A percentile compares a stretch with the other conserved stretches of the same genome.
These are phyloP conservation scores for Amblyjoppa proteus DNA, from an alignment of 2,888 invertebrate genomes.

Conservation along the genomic window DNA sequence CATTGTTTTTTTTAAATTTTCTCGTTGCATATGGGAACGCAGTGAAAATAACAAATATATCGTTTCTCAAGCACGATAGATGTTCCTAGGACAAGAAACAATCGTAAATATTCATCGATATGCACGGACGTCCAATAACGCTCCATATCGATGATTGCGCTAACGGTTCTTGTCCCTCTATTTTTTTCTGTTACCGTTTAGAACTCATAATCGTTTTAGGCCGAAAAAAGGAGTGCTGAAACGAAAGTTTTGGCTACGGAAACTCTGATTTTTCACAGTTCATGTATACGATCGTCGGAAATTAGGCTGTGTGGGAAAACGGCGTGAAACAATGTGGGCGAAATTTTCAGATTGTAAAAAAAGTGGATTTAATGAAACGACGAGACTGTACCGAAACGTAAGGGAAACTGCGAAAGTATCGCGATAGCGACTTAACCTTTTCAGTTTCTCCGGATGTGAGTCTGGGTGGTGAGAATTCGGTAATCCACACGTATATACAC, in stretches of 20 bases:
- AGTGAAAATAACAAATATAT: not conserved
- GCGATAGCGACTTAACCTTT: not conserved
- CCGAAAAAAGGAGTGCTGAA: not conserved
- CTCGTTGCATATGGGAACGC: not conserved
- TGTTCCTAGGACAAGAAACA: not conserved
- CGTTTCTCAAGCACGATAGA: not conserved
- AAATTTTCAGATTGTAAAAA: not conserved
- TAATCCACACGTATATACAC: not conserved
- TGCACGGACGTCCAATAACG: not conserved
- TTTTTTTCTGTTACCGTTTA: not conserved
- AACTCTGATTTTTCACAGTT: not conserved
- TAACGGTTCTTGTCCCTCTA: not conserved
- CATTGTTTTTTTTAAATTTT: not conserved
- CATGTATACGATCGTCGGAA: not conserved
- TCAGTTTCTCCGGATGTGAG: constrained; percentile 13
- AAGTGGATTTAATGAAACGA: not conserved
- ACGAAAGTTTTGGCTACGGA: not conserved
- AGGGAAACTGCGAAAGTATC: not conserved
- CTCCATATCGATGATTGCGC: not conserved
- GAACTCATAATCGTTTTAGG: not conserved
- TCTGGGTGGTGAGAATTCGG: constrained; percentile 2
- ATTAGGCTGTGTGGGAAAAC: not conserved
- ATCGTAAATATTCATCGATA: not conserved
- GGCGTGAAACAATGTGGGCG: not conserved
- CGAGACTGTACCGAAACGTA: not conserved